These are phyloP conservation scores for Troilus luridus DNA, from an alignment of 2,888 invertebrate species.

Conservation along the genomic window DNA sequence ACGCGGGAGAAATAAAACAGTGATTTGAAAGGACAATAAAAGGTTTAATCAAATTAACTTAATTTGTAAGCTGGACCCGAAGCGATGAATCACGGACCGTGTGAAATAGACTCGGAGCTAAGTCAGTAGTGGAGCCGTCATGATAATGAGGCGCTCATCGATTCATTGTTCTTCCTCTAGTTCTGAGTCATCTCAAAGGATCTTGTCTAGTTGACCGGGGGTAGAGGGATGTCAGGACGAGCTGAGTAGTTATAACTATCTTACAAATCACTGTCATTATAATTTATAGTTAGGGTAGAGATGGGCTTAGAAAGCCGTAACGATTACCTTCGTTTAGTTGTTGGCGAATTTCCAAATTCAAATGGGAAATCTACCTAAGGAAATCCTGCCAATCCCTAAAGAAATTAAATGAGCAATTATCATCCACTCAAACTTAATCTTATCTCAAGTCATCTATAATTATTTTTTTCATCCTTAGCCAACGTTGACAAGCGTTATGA, in stretches of 20 bases:
- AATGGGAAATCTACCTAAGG: neutral
- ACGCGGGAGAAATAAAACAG: neutral
- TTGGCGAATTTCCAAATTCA: neutral
- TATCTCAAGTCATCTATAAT: neutral
- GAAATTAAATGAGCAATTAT: neutral
- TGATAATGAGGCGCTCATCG: constrained; percentile 1
- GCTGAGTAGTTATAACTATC: neutral
- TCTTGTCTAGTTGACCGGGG: neutral
- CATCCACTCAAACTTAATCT: neutral
- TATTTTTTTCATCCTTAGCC: neutral
- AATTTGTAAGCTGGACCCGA: neutral
- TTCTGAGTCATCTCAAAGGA: neutral
- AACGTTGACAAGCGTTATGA: neutral
- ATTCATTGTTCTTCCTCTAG: neutral
- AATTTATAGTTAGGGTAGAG: neutral
- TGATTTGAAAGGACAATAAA: neutral
- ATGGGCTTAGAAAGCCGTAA: neutral
- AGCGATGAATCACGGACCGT: neutral
- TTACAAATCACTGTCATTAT: neutral
- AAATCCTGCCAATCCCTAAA: neutral
- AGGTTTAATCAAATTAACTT: neutral
- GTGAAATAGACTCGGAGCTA: neutral
- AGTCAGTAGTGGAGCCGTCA: neutral
- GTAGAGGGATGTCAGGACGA: neutral
- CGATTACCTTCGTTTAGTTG: neutral